Conservation (phyloP, 2,888 invertebrate genomes). For the Malachius bipustulatus region DNA sequence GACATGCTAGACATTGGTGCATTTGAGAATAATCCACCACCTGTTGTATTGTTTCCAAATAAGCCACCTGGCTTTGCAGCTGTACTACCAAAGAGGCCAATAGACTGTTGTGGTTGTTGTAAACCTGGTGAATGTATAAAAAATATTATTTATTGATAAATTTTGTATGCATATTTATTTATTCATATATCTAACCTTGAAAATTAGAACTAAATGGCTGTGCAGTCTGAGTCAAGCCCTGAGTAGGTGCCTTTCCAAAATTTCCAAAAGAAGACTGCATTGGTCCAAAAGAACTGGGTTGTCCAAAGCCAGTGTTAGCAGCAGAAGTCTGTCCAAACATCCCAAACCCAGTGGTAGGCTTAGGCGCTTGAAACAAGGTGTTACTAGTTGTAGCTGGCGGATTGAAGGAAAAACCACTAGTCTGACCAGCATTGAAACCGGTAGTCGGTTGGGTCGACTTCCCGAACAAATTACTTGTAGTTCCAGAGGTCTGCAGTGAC, state of each 20-base stretch:
- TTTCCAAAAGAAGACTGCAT: slow-evolving; percentile 15
- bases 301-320: slow-evolving; percentile 23
- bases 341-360: slow-evolving; percentile 6
- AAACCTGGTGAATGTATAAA: too few species aligned
- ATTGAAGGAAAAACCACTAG: slow-evolving; percentile 30
- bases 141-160: too few species aligned
- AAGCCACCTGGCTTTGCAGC: slow-evolving; percentile 14
- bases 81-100: slow-evolving; percentile 44
- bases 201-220: too few species aligned
- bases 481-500: slow-evolving; percentile 13
- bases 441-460: slow-evolving; percentile 40
- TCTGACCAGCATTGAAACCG: slow-evolving; percentile 29
- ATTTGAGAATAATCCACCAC: not conserved
- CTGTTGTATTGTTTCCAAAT: slow-evolving; percentile 22
- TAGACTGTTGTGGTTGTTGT: too few species aligned
- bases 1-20: not conserved
- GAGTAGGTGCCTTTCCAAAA: slow-evolving; percentile 21
- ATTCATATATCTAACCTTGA: too few species aligned
- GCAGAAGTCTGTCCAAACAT: slow-evolving; percentile 28
- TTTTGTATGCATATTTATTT: too few species aligned
- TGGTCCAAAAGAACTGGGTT: slow-evolving; percentile 18
- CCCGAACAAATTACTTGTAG: slow-evolving; percentile 33
- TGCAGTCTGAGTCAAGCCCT: slow-evolving; percentile 22
- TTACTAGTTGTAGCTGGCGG: slow-evolving; percentile 22
- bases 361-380: too few species aligned